A percentile compares a stretch with the other conserved stretches of the same genome.
These are phyloP conservation scores for Chrosomus eos DNA, from an alignment of 2,797 vertebrate genomes.

Conservation along the genomic window DNA sequence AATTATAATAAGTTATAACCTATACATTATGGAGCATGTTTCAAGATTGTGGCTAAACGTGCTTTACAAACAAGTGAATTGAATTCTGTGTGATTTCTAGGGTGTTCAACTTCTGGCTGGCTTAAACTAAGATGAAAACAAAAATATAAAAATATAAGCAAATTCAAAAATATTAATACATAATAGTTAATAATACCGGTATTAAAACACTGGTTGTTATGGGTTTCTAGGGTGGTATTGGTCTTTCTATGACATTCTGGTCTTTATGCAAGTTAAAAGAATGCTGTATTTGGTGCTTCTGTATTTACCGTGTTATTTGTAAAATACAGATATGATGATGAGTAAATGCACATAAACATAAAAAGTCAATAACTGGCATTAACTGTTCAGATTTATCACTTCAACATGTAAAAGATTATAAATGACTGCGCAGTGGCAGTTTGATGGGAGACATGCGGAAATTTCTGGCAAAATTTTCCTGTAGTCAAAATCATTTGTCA, in stretches of 20 bases:
- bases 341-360: neutral
- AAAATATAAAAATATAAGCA: neutral
- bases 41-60: neutral
- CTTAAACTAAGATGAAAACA: neutral
- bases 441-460: neutral
- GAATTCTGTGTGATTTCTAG: no score
- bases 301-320: neutral
- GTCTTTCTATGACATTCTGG: neutral
- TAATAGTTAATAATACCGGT: neutral
- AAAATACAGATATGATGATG: neutral
- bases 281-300: no score
- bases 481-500: constrained; percentile 63
- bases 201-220: no score
- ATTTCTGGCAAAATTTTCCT: constrained; percentile 41
- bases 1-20: neutral
- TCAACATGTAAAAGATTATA: neutral
- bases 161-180: neutral
- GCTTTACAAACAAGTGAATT: neutral
- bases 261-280: neutral
- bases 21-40: neutral
- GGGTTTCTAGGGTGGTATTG: no score
- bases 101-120: no score
- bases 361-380: neutral
- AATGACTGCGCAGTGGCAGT: neutral
- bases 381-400: neutral